phyloP scores from a whole-genome alignment of 2,113 vertebrate genomes.

The Indicator maculatus region DNA sequence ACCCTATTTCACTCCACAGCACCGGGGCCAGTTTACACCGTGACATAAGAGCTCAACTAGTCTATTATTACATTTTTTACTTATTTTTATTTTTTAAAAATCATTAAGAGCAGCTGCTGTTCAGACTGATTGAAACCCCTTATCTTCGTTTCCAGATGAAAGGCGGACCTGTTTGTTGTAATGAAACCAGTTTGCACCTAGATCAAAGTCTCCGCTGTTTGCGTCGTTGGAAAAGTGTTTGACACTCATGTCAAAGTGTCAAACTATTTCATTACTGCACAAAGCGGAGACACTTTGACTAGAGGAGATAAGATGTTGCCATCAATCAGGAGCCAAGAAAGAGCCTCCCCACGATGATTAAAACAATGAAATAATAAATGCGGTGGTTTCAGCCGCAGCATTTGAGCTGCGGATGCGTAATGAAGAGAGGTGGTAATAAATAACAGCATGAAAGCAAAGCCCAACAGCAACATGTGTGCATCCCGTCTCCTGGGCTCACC shows the following conservation, averaged over 20 bases:
- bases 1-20: neutral
- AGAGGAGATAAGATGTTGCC: conserved; percentile 48
- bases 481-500: neutral
- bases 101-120: conserved; percentile 1
- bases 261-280: conserved; percentile 58
- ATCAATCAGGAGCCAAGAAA: conserved; percentile 50
- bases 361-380: neutral
- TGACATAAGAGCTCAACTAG: neutral
- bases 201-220: conserved; percentile 41
- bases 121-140: neutral
- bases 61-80: neutral
- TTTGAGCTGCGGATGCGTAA: fast-evolving
- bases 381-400: neutral
- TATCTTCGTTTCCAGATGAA: conserved; percentile 19
- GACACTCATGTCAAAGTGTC: conserved; percentile 57
- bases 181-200: conserved; percentile 42
- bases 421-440: neutral
- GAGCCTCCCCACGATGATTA: conserved; percentile 32
- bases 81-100: conserved; percentile 5
- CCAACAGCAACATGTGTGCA: fast-evolving
- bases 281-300: conserved; percentile 37
- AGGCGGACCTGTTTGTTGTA: conserved; percentile 27
- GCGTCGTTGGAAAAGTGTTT: neutral
- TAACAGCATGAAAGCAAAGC: neutral
- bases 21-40: neutral